Evolutionary conservation across 2,797 vertebrate species (phyloP).

Genomic region (Eutrigla gurnardus): DNA sequence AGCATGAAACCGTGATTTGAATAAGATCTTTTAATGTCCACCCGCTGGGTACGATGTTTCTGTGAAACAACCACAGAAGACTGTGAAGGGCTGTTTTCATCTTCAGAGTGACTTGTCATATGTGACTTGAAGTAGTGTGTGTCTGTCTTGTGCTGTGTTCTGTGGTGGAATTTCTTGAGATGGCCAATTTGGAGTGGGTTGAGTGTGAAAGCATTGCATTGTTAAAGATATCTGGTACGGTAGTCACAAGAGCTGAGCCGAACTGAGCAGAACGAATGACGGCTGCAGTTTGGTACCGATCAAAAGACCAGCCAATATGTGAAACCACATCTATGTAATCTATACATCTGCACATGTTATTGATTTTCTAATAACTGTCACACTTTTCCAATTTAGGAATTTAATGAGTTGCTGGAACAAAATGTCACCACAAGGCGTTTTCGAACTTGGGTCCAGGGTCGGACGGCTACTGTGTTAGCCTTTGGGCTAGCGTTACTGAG

Average conservation of each 20-base stretch:
- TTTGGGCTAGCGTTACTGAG: too few relatives aligned
- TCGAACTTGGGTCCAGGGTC: too few relatives aligned
- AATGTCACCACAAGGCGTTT: too few relatives aligned
- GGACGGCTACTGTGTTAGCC: too few relatives aligned
- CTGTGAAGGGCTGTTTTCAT: slow-evolving; percentile 28
- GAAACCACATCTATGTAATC: slow-evolving; percentile 8
- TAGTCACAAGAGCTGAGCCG: slow-evolving; percentile 64
- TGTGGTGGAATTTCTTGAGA: slow-evolving; percentile 21
- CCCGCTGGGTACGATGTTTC: slow-evolving; percentile 9
- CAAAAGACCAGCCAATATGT: slow-evolving; percentile 10
- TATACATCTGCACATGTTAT: not conserved
- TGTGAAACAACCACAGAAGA: slow-evolving; percentile 12
- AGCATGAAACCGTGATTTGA: slow-evolving; percentile 14
- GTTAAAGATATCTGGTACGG: slow-evolving; percentile 54
- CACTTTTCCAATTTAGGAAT: not conserved
- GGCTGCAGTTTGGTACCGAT: slow-evolving; percentile 55
- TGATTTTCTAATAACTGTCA: not conserved
- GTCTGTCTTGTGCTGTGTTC: slow-evolving; percentile 42
- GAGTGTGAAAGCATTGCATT: slow-evolving; percentile 62
- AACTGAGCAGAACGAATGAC: slow-evolving; percentile 67
- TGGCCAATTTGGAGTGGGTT: slow-evolving; percentile 40
- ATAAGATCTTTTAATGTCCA: slow-evolving; percentile 12
- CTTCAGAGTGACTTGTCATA: slow-evolving; percentile 28
- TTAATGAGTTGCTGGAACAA: not conserved
- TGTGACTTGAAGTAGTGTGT: slow-evolving; percentile 15